Base-by-base conservation (phyloP, 1,140 invertebrate genomes). In the Argopecten irradians region DNA sequence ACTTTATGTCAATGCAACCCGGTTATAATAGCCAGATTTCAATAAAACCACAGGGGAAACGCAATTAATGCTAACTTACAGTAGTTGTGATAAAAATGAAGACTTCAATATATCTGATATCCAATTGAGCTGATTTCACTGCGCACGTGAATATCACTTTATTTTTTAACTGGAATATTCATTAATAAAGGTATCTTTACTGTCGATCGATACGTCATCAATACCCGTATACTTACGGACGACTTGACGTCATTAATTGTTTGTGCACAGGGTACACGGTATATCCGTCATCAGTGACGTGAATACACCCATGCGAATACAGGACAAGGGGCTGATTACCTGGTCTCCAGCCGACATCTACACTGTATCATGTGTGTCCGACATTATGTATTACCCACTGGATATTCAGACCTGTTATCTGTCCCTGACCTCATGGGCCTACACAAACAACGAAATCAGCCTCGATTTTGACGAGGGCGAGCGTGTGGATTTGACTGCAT, bases 371-470 rank as follows among this genome's bases (percentile, higher is more conserved):
- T 90, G 89, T 86, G 87, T 86, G 55, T 88, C 89, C 7, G 87
- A 90, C 82, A 90, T 84, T 33, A 90, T 87, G 32, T 90, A 88
- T 82, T 90, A 90, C 19, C 89, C 89, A 14, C 33, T 90, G 35
- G 89, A 90, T 46, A 83, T 43, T 16, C 89, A 90, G 34, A 82
- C 46, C 13, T 90, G 89, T 32, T 34, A 16, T 0, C 32, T 90
- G 8, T 86, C 86, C 13, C n/a, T 88, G 2, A 90, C 84, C 34
- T 83, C 89, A 9, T 88, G 89, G 89, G 89, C 86, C 7, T 90
- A 90, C 34, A 90, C 89, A 1, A 28, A 71, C 28, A 71, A 71
- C 34, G 89, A 90, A 88, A 85, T 90, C n/a, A 41, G 8, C 3
- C 39, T 90, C 34, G 5, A 1, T 19, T 85, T 87, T 85, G 46